Conservation (phyloP, 2,113 vertebrate species). For the Bos javanicus region DNA sequence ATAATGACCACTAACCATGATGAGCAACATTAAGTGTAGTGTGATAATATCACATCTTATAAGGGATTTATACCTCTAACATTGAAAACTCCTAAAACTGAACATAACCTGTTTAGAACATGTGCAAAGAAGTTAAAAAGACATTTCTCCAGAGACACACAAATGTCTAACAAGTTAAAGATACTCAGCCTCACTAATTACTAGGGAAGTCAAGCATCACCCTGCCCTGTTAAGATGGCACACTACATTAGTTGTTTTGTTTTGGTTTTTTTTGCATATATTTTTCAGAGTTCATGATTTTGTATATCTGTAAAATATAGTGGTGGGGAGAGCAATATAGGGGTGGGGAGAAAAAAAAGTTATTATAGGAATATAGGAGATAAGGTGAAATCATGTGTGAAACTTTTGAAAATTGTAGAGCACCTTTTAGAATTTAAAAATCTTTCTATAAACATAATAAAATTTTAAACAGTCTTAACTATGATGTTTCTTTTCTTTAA, state of each 20-base stretch:
- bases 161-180: neutral
- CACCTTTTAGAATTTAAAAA: neutral
- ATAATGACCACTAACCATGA: neutral
- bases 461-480: neutral
- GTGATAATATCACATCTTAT: neutral
- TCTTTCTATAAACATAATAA: neutral
- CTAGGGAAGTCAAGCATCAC: neutral
- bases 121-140: neutral
- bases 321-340: neutral
- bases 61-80: neutral
- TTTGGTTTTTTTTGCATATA: neutral
- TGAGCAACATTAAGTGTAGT: neutral
- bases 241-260: neutral
- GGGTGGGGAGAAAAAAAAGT: neutral
- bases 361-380: neutral
- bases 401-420: neutral
- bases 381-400: neutral
- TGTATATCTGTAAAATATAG: neutral
- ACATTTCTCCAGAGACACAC: neutral
- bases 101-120: neutral
- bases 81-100: neutral
- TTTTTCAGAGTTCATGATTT: neutral
- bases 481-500: neutral
- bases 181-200: neutral
- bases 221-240: neutral